Conservation (phyloP, 2,888 invertebrate genomes). For the Spodoptera picta region DNA sequence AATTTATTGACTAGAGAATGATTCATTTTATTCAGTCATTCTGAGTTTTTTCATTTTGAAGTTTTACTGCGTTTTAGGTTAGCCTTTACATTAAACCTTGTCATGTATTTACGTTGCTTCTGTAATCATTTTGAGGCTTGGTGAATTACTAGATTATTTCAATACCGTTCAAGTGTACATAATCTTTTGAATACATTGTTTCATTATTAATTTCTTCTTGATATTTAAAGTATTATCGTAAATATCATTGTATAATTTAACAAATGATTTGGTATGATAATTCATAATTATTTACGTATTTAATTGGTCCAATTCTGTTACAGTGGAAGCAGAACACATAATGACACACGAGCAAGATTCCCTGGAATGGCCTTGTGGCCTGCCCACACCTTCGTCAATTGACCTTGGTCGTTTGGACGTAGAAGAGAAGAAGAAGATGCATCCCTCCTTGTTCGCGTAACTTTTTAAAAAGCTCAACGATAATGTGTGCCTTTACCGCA, state of each 20-base stretch:
- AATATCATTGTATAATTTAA: too few relatives aligned
- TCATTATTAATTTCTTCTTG: neutral
- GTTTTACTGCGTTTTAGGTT: too few relatives aligned
- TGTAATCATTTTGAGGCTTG: too few relatives aligned
- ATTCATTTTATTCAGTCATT: too few relatives aligned
- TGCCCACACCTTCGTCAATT: constrained; percentile 92
- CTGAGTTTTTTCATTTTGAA: too few relatives aligned
- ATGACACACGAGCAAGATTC: constrained; percentile 92
- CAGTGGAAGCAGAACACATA: constrained; percentile 94
- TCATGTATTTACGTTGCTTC: too few relatives aligned
- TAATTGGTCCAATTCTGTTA: constrained; percentile 44
- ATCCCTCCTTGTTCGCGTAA: constrained; percentile 85
- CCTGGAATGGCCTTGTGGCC: constrained; percentile 92
- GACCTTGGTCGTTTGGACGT: constrained; percentile 90
- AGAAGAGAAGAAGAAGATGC: constrained; percentile 90
- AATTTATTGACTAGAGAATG: too few relatives aligned
- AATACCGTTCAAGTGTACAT: too few relatives aligned
- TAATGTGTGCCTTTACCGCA: constrained; percentile 71
- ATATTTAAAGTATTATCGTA: neutral
- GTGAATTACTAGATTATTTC: too few relatives aligned
- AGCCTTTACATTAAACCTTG: too few relatives aligned
- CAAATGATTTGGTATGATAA: too few relatives aligned
- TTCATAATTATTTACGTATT: too few relatives aligned
- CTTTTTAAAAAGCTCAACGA: constrained; percentile 26
- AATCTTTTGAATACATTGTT: neutral